These are phyloP conservation scores for Anguilla japonica DNA, from an alignment of 2,113 vertebrate genomes.

Conservation along the genomic window DNA sequence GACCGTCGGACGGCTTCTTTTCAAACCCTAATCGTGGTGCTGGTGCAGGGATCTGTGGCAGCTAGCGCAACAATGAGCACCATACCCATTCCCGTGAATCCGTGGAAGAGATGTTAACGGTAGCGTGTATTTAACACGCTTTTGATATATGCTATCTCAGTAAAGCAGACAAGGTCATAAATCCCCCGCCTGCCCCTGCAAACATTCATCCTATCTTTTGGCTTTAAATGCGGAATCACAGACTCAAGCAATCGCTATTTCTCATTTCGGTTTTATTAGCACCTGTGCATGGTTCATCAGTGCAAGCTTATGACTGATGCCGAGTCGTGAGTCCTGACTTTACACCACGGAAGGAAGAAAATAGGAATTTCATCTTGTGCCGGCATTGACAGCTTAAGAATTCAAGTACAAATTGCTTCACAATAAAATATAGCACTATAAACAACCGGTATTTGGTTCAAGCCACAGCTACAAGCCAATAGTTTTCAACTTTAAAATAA, in stretches of 20 bases:
- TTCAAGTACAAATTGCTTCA: too few species aligned
- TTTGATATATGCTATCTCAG: slow-evolving; percentile 33
- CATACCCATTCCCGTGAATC: neutral
- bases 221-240: slow-evolving; percentile 10
- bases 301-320: neutral
- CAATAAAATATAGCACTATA: too few species aligned
- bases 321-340: neutral
- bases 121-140: neutral
- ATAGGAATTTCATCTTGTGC: too few species aligned
- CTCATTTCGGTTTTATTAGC: neutral
- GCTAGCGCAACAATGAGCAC: too few species aligned
- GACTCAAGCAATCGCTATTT: neutral
- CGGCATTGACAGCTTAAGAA: too few species aligned
- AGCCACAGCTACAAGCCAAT: too few species aligned
- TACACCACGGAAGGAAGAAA: neutral
- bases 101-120: neutral
- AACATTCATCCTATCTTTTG: neutral
- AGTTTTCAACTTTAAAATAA: too few species aligned
- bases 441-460: too few species aligned
- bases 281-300: neutral
- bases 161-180: slow-evolving; percentile 15
- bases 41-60: neutral
- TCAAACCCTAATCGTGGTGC: neutral
- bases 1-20: neutral
- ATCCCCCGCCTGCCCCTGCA: neutral